Conservation (phyloP, 2,797 vertebrate species). For the Gambusia yucatana region DNA sequence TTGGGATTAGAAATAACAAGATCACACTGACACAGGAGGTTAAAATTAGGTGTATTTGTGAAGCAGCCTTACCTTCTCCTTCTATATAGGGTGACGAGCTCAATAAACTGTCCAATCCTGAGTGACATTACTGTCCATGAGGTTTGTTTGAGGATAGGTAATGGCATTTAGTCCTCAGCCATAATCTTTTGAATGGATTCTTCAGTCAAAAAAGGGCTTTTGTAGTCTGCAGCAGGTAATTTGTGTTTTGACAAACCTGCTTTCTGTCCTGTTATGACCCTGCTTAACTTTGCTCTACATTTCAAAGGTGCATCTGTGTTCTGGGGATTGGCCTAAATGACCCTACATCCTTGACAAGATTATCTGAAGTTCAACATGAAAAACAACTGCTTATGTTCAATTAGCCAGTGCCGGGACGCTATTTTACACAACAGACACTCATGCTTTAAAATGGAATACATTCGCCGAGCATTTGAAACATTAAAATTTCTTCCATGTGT, state of each 20-base stretch:
- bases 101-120: constrained; percentile 13
- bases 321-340: constrained; percentile 21
- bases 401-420: background rate
- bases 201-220: background rate
- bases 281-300: constrained; percentile 17
- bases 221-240: background rate
- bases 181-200: background rate
- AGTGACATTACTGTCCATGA: background rate
- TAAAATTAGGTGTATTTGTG: constrained; percentile 12
- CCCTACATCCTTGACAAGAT: constrained; percentile 19
- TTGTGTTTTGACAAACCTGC: constrained; percentile 1
- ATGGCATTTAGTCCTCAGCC: background rate
- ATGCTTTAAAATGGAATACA: background rate
- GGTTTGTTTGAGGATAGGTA: background rate
- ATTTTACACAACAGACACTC: background rate
- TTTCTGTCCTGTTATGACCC: constrained; percentile 22
- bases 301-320: constrained; percentile 24
- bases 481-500: background rate
- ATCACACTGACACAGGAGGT: background rate
- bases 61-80: constrained; percentile 8
- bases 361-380: constrained; percentile 10
- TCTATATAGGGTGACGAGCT: constrained; percentile 35
- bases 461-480: background rate
- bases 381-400: background rate
- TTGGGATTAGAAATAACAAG: constrained; percentile 4